phyloP scores from a whole-genome alignment of 53 echinoderm and acorn worm genomes.

The Temnopleurus reevesii region DNA sequence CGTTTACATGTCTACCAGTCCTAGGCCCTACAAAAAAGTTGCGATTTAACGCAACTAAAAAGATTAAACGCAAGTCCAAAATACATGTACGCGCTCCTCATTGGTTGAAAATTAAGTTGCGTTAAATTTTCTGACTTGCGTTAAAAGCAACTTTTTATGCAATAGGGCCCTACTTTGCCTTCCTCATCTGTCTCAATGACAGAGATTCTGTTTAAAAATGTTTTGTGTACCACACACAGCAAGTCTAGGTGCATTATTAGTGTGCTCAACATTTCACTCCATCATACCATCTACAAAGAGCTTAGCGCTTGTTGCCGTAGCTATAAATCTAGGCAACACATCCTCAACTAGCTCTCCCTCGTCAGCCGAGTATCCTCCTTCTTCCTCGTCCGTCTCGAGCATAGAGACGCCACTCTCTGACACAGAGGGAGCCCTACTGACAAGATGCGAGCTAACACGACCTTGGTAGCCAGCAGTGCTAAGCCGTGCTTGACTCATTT shows the following conservation, averaged over 20 bases:
- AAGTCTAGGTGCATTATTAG: neutral
- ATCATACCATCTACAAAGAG: slow-evolving; percentile 52
- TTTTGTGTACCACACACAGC: neutral
- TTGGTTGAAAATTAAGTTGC: no score
- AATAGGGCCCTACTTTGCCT: no score
- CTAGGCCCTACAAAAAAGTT: no score
- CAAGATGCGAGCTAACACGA: slow-evolving; percentile 58
- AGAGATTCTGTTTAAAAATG: no score
- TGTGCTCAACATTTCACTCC: neutral
- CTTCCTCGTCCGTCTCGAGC: slow-evolving; percentile 69
- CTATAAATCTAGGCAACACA: neutral
- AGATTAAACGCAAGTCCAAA: no score
- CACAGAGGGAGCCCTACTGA: slow-evolving; percentile 81
- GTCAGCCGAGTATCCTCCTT: slow-evolving; percentile 54
- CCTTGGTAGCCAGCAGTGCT: slow-evolving; percentile 55
- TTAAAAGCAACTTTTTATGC: no score
- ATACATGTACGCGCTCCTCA: no score
- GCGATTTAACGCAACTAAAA: no score
- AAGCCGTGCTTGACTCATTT: slow-evolving; percentile 36
- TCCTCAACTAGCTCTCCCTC: slow-evolving; percentile 6
- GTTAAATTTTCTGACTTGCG: no score
- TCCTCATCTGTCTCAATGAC: no score
- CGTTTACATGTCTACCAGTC: no score
- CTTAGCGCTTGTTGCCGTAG: slow-evolving; percentile 51
- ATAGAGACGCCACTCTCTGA: slow-evolving; percentile 81